Evolutionary conservation across 2,113 vertebrate genomes (phyloP).

Genomic region (Ctenomys sociabilis): DNA sequence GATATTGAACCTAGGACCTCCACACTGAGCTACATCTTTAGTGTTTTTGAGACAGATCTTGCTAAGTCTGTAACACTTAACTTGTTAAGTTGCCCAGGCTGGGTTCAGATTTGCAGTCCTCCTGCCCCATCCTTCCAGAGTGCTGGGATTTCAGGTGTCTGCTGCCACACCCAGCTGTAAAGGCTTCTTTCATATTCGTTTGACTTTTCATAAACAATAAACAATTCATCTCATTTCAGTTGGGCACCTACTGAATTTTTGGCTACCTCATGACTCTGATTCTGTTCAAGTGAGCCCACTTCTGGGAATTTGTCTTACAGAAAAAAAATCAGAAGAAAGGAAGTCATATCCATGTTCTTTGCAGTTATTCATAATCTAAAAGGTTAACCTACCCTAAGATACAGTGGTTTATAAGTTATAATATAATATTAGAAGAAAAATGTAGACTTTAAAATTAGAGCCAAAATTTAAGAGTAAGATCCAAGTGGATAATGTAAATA

Average conservation of each 20-base stretch:
- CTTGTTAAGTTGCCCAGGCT: not conserved
- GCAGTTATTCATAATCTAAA: slow-evolving; percentile 64
- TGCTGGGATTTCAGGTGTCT: not conserved
- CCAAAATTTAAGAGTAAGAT: slow-evolving; percentile 55
- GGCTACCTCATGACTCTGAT: slow-evolving; percentile 6
- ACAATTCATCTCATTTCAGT: not conserved
- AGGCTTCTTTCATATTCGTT: not conserved
- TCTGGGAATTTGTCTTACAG: slow-evolving; percentile 62
- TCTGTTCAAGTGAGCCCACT: slow-evolving; percentile 27
- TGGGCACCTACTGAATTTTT: slow-evolving; percentile 30
- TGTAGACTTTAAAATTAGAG: slow-evolving; percentile 67
- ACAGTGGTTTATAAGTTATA: slow-evolving; percentile 63
- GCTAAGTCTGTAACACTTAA: not conserved
- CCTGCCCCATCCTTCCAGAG: not conserved
- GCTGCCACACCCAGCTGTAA: not conserved
- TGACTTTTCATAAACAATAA: not conserved
- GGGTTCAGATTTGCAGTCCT: not conserved
- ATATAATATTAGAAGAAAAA: slow-evolving; percentile 64
- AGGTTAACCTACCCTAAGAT: slow-evolving; percentile 51
- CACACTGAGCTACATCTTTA: not conserved
- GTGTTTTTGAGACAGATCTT: not conserved
- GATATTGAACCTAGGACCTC: not conserved
- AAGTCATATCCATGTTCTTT: slow-evolving; percentile 50
- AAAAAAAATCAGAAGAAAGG: slow-evolving; percentile 68
- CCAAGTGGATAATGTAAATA: slow-evolving; percentile 60